Base-by-base conservation (phyloP, 2,888 invertebrate species). In the Sisyra terminalis region DNA sequence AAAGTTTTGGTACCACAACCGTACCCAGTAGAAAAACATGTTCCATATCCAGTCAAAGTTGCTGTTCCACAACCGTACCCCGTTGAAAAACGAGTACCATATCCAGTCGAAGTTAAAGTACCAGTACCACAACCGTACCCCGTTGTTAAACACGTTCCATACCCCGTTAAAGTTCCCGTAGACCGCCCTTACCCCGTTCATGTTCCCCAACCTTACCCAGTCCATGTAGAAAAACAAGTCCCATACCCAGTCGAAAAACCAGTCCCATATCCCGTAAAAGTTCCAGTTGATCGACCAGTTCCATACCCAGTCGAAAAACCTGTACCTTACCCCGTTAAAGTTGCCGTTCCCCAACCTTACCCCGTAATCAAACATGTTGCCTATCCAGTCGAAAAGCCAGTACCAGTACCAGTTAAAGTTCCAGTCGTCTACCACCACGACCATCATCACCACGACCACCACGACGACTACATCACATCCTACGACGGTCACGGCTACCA, bases 1-100 rank as follows among this genome's bases (percentile, higher is more conserved):
- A 82, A 83, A 64, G 82, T 84, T 43, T 66, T 71, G 44, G 82
- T 83, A 44, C 81, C 82, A 46, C 80, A 81, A 53, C 83, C 84
- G 50, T 83, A 83, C 64, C 82, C 82, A 48, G 83, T 84, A 13
- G 80, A 80, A 61, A 82, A 81, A 60, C 74, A 75, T 57, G 61
- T 83, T 10, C 84, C 75, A 29, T 72, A 74, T 58, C 82, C 81
- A 52, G 79, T 85, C 11, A 78, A 80, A 66, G 78, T 81, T 39
- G 76, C 68, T 46, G 79, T 81, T 37, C 81, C 83, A 51, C 71
- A 73, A 52, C 81, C 81, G 52, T 83, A 83, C 66, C 83, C 83
- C 54, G 80, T 80, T 50, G 79, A 79, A 59, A 80, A 79, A 65
- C 77, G 66, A 57, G 73, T 79, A 53, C 79, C 78, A 54, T 73